phyloP scores from a whole-genome alignment of 2,113 vertebrate genomes.

The Crotalus helleri region DNA sequence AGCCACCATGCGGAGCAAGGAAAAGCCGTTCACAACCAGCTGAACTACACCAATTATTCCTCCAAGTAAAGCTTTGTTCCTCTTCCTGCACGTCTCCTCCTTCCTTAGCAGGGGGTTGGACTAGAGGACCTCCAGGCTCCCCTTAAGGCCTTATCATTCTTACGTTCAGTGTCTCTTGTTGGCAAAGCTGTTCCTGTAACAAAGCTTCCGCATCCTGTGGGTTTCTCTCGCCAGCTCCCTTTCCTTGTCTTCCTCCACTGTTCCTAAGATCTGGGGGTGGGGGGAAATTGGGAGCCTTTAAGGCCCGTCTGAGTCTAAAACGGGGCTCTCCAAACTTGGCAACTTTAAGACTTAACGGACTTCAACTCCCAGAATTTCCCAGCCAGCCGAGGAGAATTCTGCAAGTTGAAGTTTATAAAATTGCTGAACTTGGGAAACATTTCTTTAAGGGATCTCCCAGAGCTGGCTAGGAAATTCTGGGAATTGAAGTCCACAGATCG shows the following conservation, averaged over 20 bases:
- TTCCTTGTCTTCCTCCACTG: neutral
- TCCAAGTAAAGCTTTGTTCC: conserved; percentile 76
- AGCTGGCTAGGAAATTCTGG: too few species aligned
- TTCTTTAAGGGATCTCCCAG: too few species aligned
- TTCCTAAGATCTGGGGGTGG: neutral
- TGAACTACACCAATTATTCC: conserved; percentile 79
- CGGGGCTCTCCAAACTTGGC: neutral
- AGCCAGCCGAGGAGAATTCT: too few species aligned
- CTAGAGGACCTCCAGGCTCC: neutral
- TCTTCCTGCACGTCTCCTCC: neutral
- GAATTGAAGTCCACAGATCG: too few species aligned
- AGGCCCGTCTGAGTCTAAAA: neutral
- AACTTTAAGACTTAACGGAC: neutral
- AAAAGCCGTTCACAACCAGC: conserved; percentile 81
- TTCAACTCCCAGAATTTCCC: neutral
- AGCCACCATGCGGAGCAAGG: conserved; percentile 82
- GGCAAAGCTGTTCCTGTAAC: neutral
- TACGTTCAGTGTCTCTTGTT: neutral
- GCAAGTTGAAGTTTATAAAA: too few species aligned
- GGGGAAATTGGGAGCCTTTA: neutral
- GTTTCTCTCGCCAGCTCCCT: neutral
- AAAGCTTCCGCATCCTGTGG: neutral
- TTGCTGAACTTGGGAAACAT: too few species aligned
- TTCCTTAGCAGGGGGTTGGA: too few species aligned
- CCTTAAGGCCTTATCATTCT: too few species aligned